phyloP scores from a whole-genome alignment of 2,113 vertebrate species.

The Amphilophus citrinellus region DNA sequence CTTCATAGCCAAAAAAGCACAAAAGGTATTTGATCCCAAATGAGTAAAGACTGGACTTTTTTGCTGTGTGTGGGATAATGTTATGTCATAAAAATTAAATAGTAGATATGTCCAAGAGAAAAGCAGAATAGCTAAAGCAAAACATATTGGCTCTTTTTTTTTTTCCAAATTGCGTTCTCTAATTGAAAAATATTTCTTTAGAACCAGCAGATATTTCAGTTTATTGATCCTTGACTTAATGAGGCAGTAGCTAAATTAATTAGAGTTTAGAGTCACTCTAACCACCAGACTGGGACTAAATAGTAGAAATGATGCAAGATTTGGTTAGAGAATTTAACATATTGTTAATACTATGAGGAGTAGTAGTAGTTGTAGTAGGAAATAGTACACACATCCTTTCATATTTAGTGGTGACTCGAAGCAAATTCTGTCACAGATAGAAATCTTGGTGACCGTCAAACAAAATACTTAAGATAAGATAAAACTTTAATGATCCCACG shows the following conservation, averaged over 20 bases:
- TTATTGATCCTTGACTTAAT: background rate
- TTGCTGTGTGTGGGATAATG: background rate
- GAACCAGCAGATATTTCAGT: background rate
- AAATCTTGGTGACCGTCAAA: no score
- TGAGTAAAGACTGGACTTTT: background rate
- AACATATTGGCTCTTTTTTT: background rate
- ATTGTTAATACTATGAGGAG: background rate
- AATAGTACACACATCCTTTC: no score
- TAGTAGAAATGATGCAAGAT: background rate
- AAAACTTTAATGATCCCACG: no score
- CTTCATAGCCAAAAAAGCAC: conserved; percentile 2
- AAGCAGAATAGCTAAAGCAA: background rate
- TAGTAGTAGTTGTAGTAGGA: no score
- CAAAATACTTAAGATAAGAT: no score
- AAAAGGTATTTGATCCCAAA: background rate
- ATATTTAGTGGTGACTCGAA: no score
- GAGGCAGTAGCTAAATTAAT: background rate
- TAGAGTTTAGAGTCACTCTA: background rate
- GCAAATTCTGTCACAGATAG: no score
- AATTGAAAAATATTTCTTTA: background rate
- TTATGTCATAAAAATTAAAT: background rate
- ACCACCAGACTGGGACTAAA: background rate
- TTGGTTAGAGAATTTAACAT: background rate
- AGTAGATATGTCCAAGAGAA: background rate
- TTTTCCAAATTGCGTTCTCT: background rate